These are phyloP conservation scores for Lagria hirta DNA, from an alignment of 2,888 invertebrate genomes.

Conservation along the genomic window DNA sequence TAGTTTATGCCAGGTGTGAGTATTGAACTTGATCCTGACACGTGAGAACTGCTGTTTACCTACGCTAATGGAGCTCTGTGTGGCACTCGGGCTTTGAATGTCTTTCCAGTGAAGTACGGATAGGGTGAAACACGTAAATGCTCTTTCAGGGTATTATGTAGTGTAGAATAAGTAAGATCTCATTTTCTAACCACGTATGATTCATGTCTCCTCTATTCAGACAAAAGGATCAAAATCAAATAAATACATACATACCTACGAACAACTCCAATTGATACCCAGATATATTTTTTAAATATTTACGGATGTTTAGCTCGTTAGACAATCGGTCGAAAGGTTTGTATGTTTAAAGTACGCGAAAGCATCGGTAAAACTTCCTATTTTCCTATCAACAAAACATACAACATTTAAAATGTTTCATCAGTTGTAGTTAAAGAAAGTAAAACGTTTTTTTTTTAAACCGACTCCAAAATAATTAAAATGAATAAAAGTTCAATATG, in stretches of 20 bases:
- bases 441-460: too few species aligned
- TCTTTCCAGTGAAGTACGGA: slow-evolving; percentile 30
- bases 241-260: slow-evolving; percentile 25
- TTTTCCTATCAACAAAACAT: too few species aligned
- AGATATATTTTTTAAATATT: slow-evolving; percentile 28
- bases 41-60: slow-evolving; percentile 34
- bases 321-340: too few species aligned
- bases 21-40: slow-evolving; percentile 35
- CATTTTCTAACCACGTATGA: slow-evolving; percentile 30
- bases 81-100: slow-evolving; percentile 33
- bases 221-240: slow-evolving; percentile 31
- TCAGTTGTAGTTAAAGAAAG: too few species aligned
- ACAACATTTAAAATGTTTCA: too few species aligned
- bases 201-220: slow-evolving; percentile 25
- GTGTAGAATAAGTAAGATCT: slow-evolving; percentile 32
- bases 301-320: slow-evolving; percentile 22
- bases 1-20: slow-evolving; percentile 29
- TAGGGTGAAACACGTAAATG: slow-evolving; percentile 36
- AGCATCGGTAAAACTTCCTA: too few species aligned
- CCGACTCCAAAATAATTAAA: too few species aligned
- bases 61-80: slow-evolving; percentile 35
- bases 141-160: slow-evolving; percentile 33
- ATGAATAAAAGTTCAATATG: too few species aligned
- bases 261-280: slow-evolving; percentile 22
- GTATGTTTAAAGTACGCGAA: too few species aligned